Evolutionary conservation across 2,113 vertebrate species (phyloP).

Genomic region (Dicentrarchus labrax): DNA sequence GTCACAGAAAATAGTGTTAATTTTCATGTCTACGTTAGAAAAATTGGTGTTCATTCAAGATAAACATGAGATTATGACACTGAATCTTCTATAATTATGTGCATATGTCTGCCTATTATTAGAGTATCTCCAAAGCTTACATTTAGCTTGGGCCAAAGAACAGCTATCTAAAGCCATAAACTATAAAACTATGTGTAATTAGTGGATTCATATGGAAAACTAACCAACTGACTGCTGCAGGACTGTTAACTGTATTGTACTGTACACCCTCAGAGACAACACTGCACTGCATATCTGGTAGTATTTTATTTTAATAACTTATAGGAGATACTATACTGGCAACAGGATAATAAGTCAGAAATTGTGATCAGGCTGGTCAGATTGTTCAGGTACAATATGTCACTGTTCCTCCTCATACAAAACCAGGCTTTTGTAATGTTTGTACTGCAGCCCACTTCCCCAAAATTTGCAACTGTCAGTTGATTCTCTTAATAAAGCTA

Average conservation of each 20-base stretch:
- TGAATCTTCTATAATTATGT: background rate
- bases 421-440: constrained; percentile 51
- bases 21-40: background rate
- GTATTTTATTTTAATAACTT: background rate
- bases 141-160: background rate
- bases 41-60: constrained; percentile 13
- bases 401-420: constrained; percentile 43
- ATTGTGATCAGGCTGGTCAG: too few relatives aligned
- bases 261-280: background rate
- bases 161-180: background rate
- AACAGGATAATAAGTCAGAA: background rate
- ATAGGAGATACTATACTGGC: background rate
- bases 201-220: constrained; percentile 4
- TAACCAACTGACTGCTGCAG: background rate
- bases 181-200: background rate
- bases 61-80: background rate
- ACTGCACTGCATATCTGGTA: background rate
- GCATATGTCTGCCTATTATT: background rate
- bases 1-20: background rate
- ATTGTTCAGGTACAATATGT: constrained; percentile 13
- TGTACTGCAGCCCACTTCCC: constrained; percentile 68
- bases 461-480: constrained; percentile 71
- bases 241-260: background rate
- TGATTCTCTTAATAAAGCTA: constrained; percentile 5
- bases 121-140: background rate